These are phyloP conservation scores for Latheticus oryzae DNA, from an alignment of 2,888 invertebrate species.

Conservation along the genomic window DNA sequence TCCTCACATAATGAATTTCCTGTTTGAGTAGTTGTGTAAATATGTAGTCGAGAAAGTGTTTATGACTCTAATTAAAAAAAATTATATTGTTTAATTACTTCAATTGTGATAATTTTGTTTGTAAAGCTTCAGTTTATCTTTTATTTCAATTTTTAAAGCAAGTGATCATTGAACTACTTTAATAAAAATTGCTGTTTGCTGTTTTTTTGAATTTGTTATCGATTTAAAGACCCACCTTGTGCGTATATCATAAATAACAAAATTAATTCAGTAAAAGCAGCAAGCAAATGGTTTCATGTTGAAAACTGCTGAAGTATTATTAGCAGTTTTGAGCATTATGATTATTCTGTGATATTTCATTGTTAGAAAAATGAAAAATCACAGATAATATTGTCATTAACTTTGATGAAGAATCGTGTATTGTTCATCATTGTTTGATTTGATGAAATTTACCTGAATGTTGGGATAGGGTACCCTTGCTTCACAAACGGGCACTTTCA, in stretches of 20 bases:
- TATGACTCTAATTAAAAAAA: constrained; percentile 33
- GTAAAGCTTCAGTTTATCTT: constrained; percentile 6
- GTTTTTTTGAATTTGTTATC: constrained; percentile 21
- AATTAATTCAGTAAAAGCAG: constrained; percentile 41
- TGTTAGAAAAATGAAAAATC: constrained; percentile 7
- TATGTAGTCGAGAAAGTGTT: constrained; percentile 29
- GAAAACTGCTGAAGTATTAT: too few species aligned
- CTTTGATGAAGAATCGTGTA: constrained; percentile 51
- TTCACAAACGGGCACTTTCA: constrained; percentile 65
- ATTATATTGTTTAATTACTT: constrained; percentile 33
- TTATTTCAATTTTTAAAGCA: too few species aligned
- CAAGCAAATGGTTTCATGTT: constrained; percentile 26
- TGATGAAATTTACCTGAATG: constrained; percentile 84
- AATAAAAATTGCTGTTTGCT: constrained; percentile 10
- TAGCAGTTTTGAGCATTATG: too few species aligned
- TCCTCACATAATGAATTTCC: constrained; percentile 33
- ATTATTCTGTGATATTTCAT: too few species aligned
- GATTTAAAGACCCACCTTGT: constrained; percentile 23
- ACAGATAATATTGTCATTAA: constrained; percentile 22
- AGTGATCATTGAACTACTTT: constrained; percentile 29
- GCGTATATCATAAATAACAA: constrained; percentile 29
- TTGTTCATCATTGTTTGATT: constrained; percentile 52
- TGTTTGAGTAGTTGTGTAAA: constrained; percentile 37
- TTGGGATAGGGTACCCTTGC: constrained; percentile 98
- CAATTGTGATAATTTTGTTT: too few species aligned